Conservation (phyloP, 2,113 vertebrate species). For the Erythrolamprus reginae region DNA sequence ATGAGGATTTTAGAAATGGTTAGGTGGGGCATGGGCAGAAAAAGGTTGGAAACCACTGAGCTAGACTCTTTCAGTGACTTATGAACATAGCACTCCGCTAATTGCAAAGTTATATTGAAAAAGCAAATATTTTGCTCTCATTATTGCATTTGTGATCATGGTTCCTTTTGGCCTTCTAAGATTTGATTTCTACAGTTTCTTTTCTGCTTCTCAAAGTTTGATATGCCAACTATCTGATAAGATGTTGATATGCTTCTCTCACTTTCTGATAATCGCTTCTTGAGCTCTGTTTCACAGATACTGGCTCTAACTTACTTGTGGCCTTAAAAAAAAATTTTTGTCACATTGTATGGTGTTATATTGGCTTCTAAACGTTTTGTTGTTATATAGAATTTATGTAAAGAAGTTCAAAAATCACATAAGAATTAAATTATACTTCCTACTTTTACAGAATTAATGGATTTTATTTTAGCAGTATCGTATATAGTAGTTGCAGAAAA, state of each 20-base stretch:
- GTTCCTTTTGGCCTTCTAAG: background rate
- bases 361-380: background rate
- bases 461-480: background rate
- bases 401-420: background rate
- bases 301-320: background rate
- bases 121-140: background rate
- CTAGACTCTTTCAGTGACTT: background rate
- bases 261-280: background rate
- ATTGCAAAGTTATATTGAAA: background rate
- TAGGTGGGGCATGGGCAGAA: no score
- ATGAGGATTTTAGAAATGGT: no score
- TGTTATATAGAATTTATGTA: background rate
- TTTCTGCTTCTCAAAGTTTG: background rate
- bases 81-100: background rate
- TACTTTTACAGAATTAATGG: background rate
- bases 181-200: background rate
- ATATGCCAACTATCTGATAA: background rate
- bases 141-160: background rate
- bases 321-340: background rate
- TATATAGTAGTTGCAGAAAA: background rate
- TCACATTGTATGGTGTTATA: background rate
- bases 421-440: background rate
- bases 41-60: no score
- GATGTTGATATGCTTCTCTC: background rate
- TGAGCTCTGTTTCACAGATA: background rate